These are phyloP conservation scores for Tenthredo amoena DNA, from an alignment of 2,888 invertebrate genomes.

Conservation along the genomic window DNA sequence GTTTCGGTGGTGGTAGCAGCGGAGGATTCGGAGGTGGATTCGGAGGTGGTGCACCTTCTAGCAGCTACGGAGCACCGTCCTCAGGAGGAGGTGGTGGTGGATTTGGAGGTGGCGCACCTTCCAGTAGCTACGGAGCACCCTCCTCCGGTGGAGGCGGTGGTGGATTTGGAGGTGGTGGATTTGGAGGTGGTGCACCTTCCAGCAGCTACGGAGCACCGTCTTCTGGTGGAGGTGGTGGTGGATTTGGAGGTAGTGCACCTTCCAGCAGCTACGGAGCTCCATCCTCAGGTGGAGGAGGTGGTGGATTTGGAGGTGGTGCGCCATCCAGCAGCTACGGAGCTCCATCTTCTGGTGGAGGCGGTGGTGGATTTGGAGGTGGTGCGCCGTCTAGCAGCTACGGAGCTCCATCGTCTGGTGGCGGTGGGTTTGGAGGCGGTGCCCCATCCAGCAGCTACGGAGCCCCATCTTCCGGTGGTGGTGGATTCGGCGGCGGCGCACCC, in stretches of 20 bases:
- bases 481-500: constrained; percentile 62
- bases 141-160: constrained; percentile 60
- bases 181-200: constrained; percentile 73
- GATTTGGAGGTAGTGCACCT: constrained; percentile 65
- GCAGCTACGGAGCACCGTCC: constrained; percentile 75
- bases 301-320: constrained; percentile 61
- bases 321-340: constrained; percentile 70
- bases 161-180: constrained; percentile 51
- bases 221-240: constrained; percentile 60
- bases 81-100: constrained; percentile 63
- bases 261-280: background rate
- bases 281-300: constrained; percentile 54
- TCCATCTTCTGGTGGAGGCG: constrained; percentile 65
- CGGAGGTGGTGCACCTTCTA: constrained; percentile 65
- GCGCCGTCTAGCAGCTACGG: constrained; percentile 79
- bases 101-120: constrained; percentile 62
- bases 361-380: constrained; percentile 63
- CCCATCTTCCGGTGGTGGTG: constrained; percentile 55
- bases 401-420: constrained; percentile 71
- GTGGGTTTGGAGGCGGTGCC: constrained; percentile 67
- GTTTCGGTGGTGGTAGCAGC: constrained; percentile 66
- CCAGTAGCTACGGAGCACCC: constrained; percentile 23
- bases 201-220: constrained; percentile 79
- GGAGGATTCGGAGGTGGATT: constrained; percentile 55
- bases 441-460: background rate